phyloP scores from a whole-genome alignment of 2,113 vertebrate species.

The Sylvia atricapilla region DNA sequence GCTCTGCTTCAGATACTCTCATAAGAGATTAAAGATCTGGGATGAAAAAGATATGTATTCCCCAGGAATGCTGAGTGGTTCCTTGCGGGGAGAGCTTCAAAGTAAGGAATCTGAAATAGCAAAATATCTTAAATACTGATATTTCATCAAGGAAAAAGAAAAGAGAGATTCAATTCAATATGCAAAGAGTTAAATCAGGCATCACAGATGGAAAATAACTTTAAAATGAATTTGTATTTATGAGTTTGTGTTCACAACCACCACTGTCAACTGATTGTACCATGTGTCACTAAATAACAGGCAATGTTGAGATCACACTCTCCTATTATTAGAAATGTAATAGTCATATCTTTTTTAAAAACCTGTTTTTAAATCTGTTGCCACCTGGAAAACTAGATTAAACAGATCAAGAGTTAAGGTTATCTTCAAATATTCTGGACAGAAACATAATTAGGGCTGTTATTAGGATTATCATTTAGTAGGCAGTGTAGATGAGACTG shows the following conservation, averaged over 20 bases:
- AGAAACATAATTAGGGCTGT: conserved; percentile 69
- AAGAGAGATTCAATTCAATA: neutral
- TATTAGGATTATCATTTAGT: conserved; percentile 69
- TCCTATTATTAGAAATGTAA: conserved; percentile 71
- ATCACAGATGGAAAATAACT: conserved; percentile 12
- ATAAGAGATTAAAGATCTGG: neutral
- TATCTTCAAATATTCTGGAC: conserved; percentile 70
- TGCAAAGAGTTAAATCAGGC: conserved; percentile 31
- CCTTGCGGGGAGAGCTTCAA: neutral
- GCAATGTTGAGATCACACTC: conserved; percentile 56
- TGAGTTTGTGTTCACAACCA: conserved; percentile 39
- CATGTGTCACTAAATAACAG: conserved; percentile 52
- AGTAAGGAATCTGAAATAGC: neutral
- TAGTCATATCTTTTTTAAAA: conserved; percentile 72
- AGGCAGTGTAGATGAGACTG: conserved; percentile 31
- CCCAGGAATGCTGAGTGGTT: neutral
- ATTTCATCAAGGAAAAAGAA: neutral
- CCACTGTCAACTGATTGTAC: conserved; percentile 48
- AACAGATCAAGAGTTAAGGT: conserved; percentile 72
- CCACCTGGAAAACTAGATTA: conserved; percentile 79
- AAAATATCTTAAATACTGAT: neutral
- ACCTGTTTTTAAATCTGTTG: conserved; percentile 74
- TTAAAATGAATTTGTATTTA: conserved; percentile 55
- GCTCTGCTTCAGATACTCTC: neutral
- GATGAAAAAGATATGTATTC: neutral